A percentile compares a stretch with the other conserved stretches of the same genome.
Evolutionary conservation across 2,888 invertebrate species (phyloP).

Genomic region (Lathronympha strigana): DNA sequence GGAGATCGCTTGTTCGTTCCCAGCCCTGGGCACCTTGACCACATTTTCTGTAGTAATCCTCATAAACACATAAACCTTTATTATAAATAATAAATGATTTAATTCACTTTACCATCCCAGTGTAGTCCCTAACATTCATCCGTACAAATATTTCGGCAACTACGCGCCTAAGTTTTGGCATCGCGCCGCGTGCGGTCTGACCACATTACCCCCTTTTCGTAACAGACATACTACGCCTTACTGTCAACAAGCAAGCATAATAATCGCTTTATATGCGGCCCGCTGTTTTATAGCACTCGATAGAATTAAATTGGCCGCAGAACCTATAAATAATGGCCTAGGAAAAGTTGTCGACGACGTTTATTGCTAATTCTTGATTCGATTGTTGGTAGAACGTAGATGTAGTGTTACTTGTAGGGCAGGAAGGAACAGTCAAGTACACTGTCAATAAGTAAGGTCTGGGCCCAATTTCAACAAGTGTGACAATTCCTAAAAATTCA

Average conservation of each 20-base stretch:
- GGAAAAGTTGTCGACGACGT: slow-evolving; percentile 28
- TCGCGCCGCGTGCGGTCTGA: not conserved
- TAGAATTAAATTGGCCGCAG: slow-evolving; percentile 27
- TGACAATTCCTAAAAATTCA: no score
- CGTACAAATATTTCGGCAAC: not conserved
- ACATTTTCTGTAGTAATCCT: no score
- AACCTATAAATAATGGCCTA: slow-evolving; percentile 12
- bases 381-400: slow-evolving; percentile 15
- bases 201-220: slow-evolving; percentile 11
- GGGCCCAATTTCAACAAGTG: no score
- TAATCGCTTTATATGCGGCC: slow-evolving; percentile 30
- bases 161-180: no score
- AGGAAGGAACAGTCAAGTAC: not conserved
- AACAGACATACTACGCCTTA: slow-evolving; percentile 3
- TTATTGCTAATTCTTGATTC: slow-evolving; percentile 31
- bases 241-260: slow-evolving; percentile 18
- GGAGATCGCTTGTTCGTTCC: no score
- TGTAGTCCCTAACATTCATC: no score
- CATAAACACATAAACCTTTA: no score
- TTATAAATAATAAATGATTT: no score
- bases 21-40: no score
- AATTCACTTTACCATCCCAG: no score
- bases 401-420: not conserved
- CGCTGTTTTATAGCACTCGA: slow-evolving; percentile 14
- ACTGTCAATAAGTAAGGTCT: no score